phyloP scores from a whole-genome alignment of 2,797 vertebrate genomes.

The Dallia pectoralis region DNA sequence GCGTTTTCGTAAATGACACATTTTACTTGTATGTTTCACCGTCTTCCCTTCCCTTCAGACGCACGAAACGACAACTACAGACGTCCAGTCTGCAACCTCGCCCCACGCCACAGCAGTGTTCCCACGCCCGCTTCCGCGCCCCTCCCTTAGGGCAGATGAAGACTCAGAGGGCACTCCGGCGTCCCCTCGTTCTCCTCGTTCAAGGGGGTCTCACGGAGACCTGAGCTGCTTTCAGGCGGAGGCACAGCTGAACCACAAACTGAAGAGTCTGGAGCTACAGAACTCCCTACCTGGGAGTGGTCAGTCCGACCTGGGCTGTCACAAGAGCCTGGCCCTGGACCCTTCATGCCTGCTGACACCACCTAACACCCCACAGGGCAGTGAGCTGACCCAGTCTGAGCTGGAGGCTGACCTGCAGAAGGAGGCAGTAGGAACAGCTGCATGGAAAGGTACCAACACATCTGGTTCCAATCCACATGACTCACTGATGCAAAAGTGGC shows the following conservation, averaged over 20 bases:
- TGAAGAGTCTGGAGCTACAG: constrained; percentile 76
- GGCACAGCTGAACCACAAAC: constrained; percentile 73
- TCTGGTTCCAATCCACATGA: not conserved
- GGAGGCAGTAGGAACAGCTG: constrained; percentile 41
- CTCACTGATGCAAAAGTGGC: not conserved
- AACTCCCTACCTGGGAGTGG: constrained; percentile 55
- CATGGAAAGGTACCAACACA: constrained; percentile 57
- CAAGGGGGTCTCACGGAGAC: constrained; percentile 46
- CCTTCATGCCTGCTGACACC: constrained; percentile 81
- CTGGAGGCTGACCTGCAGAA: constrained; percentile 65
- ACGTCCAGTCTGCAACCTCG: constrained; percentile 33
- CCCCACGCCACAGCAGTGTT: constrained; percentile 13
- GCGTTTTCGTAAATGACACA: constrained; percentile 19
- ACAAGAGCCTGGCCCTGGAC: constrained; percentile 76
- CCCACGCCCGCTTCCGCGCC: constrained; percentile 14
- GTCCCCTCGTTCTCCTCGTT: constrained; percentile 36
- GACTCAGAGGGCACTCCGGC: not conserved
- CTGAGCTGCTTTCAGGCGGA: constrained; percentile 73
- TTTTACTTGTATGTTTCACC: constrained; percentile 36
- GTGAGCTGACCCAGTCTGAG: constrained; percentile 68
- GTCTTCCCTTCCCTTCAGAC: constrained; percentile 26
- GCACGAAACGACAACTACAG: constrained; percentile 1
- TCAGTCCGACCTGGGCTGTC: constrained; percentile 58
- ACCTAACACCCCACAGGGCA: constrained; percentile 77
- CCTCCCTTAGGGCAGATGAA: constrained; percentile 14